Conservation (phyloP, 2,888 invertebrate genomes). For the Melinaea marsaeus region DNA sequence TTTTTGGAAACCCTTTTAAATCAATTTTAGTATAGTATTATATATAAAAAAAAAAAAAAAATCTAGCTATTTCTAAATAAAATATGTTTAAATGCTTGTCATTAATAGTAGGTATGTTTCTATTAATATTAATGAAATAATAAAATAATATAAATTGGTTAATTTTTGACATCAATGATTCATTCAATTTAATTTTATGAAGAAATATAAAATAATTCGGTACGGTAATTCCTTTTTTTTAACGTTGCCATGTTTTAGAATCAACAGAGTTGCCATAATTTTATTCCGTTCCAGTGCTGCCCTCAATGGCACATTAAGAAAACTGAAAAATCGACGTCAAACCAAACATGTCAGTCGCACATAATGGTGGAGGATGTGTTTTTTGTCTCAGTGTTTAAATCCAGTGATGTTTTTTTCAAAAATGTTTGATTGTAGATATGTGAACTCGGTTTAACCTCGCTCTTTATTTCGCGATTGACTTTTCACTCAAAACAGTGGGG, state of each 20-base stretch:
- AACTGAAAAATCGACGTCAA: constrained; percentile 67
- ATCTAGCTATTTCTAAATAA: too few relatives aligned
- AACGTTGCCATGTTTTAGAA: neutral
- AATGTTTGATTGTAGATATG: constrained; percentile 35
- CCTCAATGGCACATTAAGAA: constrained; percentile 33
- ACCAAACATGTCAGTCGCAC: constrained; percentile 56
- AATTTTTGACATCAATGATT: too few relatives aligned
- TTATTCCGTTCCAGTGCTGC: constrained; percentile 14
- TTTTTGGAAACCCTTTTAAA: too few relatives aligned
- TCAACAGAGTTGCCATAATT: constrained; percentile 1
- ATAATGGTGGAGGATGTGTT: constrained; percentile 71
- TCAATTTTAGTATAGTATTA: too few relatives aligned
- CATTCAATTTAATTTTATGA: neutral
- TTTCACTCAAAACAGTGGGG: constrained; percentile 19
- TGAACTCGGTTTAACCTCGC: constrained; percentile 23
- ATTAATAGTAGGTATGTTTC: too few relatives aligned
- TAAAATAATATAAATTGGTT: too few relatives aligned
- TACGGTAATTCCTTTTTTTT: neutral
- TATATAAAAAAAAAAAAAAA: too few relatives aligned
- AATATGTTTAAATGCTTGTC: too few relatives aligned
- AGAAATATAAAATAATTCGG: neutral
- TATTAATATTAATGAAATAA: too few relatives aligned
- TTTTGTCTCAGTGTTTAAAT: constrained; percentile 48
- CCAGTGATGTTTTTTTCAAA: constrained; percentile 46
- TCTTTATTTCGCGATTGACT: constrained; percentile 21